These are phyloP conservation scores for Chiloscyllium punctatum DNA, from an alignment of 2,797 vertebrate species.

Conservation along the genomic window DNA sequence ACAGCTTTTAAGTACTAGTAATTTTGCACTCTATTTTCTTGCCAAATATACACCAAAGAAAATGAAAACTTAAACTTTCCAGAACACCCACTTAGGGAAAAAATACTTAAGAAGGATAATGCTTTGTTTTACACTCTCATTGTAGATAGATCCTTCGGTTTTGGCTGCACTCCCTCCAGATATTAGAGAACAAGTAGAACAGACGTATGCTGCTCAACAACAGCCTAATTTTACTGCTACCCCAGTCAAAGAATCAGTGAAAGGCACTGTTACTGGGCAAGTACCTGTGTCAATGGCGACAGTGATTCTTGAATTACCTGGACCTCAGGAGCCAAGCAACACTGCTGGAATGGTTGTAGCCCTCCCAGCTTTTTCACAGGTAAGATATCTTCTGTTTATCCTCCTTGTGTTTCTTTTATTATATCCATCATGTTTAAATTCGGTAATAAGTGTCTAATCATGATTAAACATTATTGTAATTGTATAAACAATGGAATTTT, in stretches of 20 bases:
- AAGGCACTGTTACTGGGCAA: conserved; percentile 52
- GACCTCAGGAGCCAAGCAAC: conserved; percentile 64
- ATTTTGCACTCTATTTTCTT: background rate
- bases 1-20: background rate
- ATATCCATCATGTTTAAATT: background rate
- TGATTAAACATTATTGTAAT: background rate
- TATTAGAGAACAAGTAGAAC: conserved; percentile 82
- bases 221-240: conserved; percentile 49
- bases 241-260: conserved; percentile 50
- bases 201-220: conserved; percentile 63
- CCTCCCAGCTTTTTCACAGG: conserved; percentile 89
- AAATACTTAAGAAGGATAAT: background rate
- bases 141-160: conserved; percentile 84
- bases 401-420: background rate
- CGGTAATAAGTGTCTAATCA: background rate
- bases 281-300: conserved; percentile 62
- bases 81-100: background rate
- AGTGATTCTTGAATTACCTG: conserved; percentile 80
- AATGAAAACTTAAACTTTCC: background rate
- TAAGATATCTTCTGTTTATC: conserved; percentile 45
- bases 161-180: conserved; percentile 82
- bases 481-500: background rate
- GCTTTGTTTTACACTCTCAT: conserved; percentile 35
- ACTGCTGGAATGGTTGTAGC: conserved; percentile 76
- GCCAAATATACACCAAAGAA: background rate